A percentile compares a stretch with the other conserved stretches of the same genome.
Conservation (phyloP, 1,140 invertebrate species). For the Bombus consobrinus region DNA sequence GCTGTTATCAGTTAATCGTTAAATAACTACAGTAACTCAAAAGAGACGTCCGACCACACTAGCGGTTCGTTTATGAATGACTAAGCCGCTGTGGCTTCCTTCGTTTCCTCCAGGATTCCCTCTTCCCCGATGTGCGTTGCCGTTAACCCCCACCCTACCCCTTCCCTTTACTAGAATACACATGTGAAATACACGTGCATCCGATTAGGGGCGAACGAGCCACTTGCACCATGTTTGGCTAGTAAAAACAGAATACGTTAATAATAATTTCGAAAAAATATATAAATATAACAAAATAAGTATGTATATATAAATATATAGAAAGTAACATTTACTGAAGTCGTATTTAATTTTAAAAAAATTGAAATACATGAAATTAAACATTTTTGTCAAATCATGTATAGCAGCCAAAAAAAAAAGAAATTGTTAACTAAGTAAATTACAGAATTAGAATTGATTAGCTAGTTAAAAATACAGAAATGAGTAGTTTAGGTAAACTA, state of each 20-base stretch:
- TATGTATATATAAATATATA: too few species aligned
- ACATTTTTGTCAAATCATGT: neutral
- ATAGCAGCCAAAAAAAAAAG: neutral
- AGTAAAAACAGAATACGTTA: constrained; percentile 17
- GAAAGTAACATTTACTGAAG: neutral
- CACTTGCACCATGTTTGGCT: constrained; percentile 23
- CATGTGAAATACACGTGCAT: constrained; percentile 59
- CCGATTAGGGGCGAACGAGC: constrained; percentile 39
- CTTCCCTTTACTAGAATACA: constrained; percentile 20
- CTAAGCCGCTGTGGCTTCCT: constrained; percentile 28
- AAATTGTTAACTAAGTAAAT: neutral
- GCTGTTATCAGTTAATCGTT: constrained; percentile 10
- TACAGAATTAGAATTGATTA: neutral
- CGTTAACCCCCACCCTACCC: constrained; percentile 7
- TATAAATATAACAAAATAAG: neutral
- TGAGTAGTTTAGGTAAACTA: neutral
- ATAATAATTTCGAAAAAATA: constrained; percentile 1
- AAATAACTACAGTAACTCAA: neutral
- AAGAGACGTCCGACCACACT: constrained; percentile 5
- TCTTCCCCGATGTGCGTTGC: constrained; percentile 24
- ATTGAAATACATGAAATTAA: neutral
- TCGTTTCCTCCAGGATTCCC: constrained; percentile 47
- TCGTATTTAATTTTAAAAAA: neutral
- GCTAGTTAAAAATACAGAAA: neutral
- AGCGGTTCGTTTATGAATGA: constrained; percentile 51